Conservation (phyloP, 1,140 invertebrate species). For the Pachyrhynchus sulphureomaculatus region DNA sequence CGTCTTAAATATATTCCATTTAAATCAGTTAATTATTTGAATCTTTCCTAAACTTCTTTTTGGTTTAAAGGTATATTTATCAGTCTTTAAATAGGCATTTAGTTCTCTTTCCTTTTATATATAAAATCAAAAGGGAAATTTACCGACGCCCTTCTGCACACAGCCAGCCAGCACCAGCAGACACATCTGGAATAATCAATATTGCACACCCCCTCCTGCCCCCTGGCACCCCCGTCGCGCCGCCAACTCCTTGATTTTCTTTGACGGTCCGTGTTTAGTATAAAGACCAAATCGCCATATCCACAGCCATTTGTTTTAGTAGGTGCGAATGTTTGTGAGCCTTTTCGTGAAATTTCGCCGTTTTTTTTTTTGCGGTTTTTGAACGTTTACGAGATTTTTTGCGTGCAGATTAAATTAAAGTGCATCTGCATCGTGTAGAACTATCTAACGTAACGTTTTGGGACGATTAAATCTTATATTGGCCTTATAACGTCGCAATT, state of each 20-base stretch:
- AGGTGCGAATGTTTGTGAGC: neutral
- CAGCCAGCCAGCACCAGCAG: constrained; percentile 8
- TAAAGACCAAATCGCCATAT: constrained; percentile 14
- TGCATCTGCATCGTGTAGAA: neutral
- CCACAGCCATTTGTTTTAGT: constrained; percentile 8
- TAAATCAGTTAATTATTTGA: too few species aligned
- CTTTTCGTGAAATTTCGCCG: neutral
- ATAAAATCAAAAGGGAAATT: neutral
- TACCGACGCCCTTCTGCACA: constrained; percentile 1
- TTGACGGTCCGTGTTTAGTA: constrained; percentile 12
- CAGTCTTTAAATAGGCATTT: too few species aligned
- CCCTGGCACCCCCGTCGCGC: constrained; percentile 11
- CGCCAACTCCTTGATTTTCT: constrained; percentile 26
- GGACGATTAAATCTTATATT: too few species aligned
- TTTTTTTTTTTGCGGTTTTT: neutral
- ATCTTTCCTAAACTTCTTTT: too few species aligned
- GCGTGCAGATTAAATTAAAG: neutral
- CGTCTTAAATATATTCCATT: too few species aligned
- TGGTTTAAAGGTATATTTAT: too few species aligned
- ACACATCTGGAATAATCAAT: constrained; percentile 41
- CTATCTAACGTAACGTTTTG: neutral
- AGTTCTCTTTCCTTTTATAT: too few species aligned
- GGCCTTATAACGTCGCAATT: too few species aligned
- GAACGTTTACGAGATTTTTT: neutral
- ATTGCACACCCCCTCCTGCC: constrained; percentile 34